Evolutionary conservation across 1,140 invertebrate genomes (phyloP), one percentile per base, ranked within the genome.

Genomic region (Drosophila grimshawi): DNA sequence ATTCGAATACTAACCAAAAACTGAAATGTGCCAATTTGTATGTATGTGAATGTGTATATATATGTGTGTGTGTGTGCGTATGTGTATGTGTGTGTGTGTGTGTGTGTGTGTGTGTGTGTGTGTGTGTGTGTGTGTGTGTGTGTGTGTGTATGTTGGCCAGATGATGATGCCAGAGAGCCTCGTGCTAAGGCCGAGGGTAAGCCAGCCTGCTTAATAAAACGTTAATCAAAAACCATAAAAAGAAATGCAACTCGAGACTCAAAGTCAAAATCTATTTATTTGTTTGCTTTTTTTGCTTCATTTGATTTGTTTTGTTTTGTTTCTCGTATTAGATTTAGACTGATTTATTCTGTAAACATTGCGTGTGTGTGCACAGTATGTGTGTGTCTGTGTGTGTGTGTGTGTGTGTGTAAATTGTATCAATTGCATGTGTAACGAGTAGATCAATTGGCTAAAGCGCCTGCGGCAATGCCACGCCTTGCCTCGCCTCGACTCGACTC

Each of bases 161-260:
- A 45, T 52, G 90, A 91, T 45, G 90, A 91, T 88, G 69, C 57
- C 43, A 91, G 80, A 75, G 59, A 68, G 70, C 90, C 90, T 56
- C 86, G 86, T 69, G 80, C 82, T 49, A 59, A 53, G 61, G 66
- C 82, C 65, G 52, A 59, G 55, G 90, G 90, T 91, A 91, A 91
- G 90, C 65, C 46, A 4, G 39, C 39, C 39, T 43, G n/a, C 41
- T 11, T 27, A 48, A 69, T 53, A 19, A 52, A 29, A 35, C 37
- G 4, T 29, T 46, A 49, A 69, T 45, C 35, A 10, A 29, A 59
- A 32, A 56, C 56, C 30, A 46, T n/a, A 33, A 10, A 6, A 62
- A 19, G 30, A 19, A 8, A 57, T 51, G 10, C 6, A 65, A 43
- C 35, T 39, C 5, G 52, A 41, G 41, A 56, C 45, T 67, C 32